A percentile compares a stretch with the other conserved stretches of the same genome.
These are phyloP conservation scores for Pseudocheirus occidentalis DNA, from an alignment of 2,797 vertebrate species.

Conservation along the genomic window DNA sequence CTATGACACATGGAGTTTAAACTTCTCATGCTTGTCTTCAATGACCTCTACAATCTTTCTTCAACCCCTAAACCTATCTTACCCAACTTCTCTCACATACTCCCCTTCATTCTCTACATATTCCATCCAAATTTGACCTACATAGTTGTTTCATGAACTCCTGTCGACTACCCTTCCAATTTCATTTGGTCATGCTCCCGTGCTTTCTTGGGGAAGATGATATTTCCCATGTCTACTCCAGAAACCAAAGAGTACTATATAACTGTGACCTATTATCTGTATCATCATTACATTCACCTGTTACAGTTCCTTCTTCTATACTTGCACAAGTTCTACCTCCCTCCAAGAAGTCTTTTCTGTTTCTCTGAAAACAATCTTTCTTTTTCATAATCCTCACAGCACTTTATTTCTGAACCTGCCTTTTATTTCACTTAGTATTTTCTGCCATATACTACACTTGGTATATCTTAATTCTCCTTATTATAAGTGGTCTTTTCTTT, in stretches of 20 bases:
- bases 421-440: background rate
- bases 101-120: background rate
- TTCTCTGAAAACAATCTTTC: background rate
- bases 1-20: background rate
- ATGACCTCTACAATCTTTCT: background rate
- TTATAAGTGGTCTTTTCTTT: background rate
- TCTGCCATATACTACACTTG: background rate
- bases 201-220: background rate
- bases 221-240: background rate
- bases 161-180: background rate
- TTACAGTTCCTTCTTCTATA: background rate
- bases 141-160: background rate
- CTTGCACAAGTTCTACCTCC: background rate
- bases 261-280: background rate
- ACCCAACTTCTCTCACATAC: background rate
- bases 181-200: background rate
- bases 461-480: background rate
- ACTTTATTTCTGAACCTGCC: background rate
- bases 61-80: background rate
- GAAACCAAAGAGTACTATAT: background rate
- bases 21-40: background rate
- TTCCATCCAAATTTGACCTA: background rate
- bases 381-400: background rate
- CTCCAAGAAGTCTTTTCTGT: background rate
- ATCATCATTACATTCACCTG: background rate